Base-by-base conservation (phyloP, 2,113 vertebrate genomes). In the Prionailurus viverrinus region DNA sequence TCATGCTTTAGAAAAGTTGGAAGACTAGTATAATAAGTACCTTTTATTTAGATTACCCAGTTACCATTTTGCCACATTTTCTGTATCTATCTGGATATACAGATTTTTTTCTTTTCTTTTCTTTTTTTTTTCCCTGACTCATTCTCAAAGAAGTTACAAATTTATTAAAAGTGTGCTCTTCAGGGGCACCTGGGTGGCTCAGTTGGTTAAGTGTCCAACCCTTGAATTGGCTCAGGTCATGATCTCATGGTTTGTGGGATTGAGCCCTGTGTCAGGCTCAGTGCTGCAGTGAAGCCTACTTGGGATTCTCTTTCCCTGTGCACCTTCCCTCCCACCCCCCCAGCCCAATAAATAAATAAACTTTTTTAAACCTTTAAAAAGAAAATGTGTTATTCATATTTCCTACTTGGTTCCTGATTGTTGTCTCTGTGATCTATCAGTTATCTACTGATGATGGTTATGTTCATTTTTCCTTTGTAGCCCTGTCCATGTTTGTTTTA, bases 391-490 rank as follows among this genome's bases (percentile, higher is more conserved):
- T 69, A 16, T 85, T 94, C 48, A 5, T 87, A 82, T 94, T 86
- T 83, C 48, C 79, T 71, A 16, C 39, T 92, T 89, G 53, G 58
- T 48, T 89, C 31, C 71, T 89, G n/a, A 65, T 92, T 97, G 93
- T 93, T 97, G 48, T 66, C 63, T 91, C 1, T 82, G 84, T 73
- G 53, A 84, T 80, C 31, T 71, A 51, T 27, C 55, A 92, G 0
- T 92, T 94, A 84, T n/a, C n/a, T 45, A 71, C 23, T 79, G 82
- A 94, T 84, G 12, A 39, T 73, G 14, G 45, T 66, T 89, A 73
- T 94, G 78, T 83, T 18, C 87, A 0, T 81, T 94, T 96, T 92
- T 83, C 68, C 69, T 94, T 69, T 94, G 61, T 71, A 89, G 31
- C 55, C 96, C 48, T 90, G 76, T 88, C 53, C 69, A 65, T 39